phyloP scores from a whole-genome alignment of 2,113 vertebrate species.

The Zootoca vivipara region DNA sequence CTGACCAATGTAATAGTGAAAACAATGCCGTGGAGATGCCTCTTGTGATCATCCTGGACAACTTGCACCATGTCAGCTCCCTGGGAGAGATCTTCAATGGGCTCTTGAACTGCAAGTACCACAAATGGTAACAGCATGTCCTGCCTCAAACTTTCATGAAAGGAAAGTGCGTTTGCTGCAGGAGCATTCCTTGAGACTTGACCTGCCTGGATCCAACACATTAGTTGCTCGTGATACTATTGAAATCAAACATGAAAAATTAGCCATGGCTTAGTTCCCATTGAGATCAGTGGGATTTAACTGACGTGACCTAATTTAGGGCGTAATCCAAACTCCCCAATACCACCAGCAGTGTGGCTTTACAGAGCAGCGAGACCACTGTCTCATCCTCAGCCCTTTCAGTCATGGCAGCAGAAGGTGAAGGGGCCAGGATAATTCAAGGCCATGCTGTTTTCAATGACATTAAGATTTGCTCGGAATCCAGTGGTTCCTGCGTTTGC shows the following conservation, averaged over 20 bases:
- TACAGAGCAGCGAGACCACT: too few species aligned
- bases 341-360: too few species aligned
- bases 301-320: not conserved
- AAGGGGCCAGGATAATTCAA: too few species aligned
- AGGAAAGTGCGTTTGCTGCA: not conserved
- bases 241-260: not conserved
- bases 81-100: slow-evolving; percentile 97
- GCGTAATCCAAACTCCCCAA: too few species aligned
- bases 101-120: slow-evolving; percentile 93
- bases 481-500: too few species aligned
- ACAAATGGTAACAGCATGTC: slow-evolving; percentile 83
- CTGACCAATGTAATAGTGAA: slow-evolving; percentile 90
- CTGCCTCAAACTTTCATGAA: not conserved
- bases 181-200: too few species aligned
- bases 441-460: too few species aligned
- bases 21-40: slow-evolving; percentile 84
- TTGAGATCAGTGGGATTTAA: not conserved
- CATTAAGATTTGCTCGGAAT: too few species aligned
- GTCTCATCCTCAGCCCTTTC: too few species aligned
- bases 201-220: not conserved
- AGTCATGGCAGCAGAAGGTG: too few species aligned
- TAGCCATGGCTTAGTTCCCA: not conserved
- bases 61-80: slow-evolving; percentile 94
- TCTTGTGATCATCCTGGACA: slow-evolving; percentile 94
- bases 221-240: not conserved